Evolutionary conservation across 2,888 invertebrate species (phyloP), one percentile per base, ranked within the genome.

Genomic region (Oligia strigilis): DNA sequence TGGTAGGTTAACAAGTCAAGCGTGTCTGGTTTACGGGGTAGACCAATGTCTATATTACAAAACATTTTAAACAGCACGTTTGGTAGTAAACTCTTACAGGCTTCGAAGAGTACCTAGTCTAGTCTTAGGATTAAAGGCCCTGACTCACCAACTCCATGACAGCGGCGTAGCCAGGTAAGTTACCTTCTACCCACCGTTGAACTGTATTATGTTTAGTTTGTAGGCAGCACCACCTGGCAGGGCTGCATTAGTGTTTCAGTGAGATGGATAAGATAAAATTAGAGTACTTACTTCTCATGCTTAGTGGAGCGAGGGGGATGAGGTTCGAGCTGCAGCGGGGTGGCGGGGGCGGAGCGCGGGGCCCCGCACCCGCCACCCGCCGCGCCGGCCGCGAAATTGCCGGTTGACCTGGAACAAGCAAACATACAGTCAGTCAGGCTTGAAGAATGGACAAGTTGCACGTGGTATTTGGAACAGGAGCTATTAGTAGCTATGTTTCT

Each of bases 271-370:
- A 66, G 49, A 82, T 83, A n/a, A 36, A 70, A 58, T n/a, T 0
- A n/a, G 17, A 19, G 49, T 88, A 96, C 97, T 96, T 86, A 97
- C 97, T 97, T 97, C 88, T 97, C 97, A 92, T 96, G 97, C 94
- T 96, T 97, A 93, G 92, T 96, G 93, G 93, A 92, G 94, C 95
- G 95, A 80, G 94, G 95, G 80, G 94, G 94, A 79, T 95, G 97
- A 79, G 95, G 96, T 90, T 95, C 97, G 86, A 97, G 95, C 92
- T 97, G 97, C 93, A 98, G 97, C 92, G 98, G 98, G 94, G 98
- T 98, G 96, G 97, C 97, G 94, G 98, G 98, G 89, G 98, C 98
- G 93, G 98, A 98, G 93, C 98, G 98, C 89, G 98, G 98, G 92
- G 97, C 98, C 92, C 97, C 97, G 92, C 97, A 95, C 96, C 97